phyloP scores from a whole-genome alignment of 2,113 vertebrate species.

The Orcinus orca region DNA sequence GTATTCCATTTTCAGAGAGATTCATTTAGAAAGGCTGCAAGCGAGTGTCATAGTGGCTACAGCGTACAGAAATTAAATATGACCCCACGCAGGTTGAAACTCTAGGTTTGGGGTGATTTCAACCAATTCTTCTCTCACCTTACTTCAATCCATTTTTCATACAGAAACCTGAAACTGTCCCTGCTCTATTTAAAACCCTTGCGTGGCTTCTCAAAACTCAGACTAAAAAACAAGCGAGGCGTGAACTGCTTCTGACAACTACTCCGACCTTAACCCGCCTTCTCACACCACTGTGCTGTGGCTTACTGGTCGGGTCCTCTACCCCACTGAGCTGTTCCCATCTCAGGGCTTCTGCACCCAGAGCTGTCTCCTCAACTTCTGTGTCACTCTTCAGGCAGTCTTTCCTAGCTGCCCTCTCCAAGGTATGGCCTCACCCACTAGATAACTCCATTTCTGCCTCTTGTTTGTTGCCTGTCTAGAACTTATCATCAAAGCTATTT shows the following conservation, averaged over 20 bases:
- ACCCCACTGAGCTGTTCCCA: not conserved
- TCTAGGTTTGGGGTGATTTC: not conserved
- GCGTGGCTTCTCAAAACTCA: not conserved
- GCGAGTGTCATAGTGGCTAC: not conserved
- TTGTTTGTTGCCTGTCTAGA: not conserved
- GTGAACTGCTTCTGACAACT: fast-evolving
- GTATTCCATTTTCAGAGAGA: not conserved
- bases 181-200: not conserved
- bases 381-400: not conserved
- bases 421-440: no score
- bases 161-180: not conserved
- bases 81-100: not conserved
- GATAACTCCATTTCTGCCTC: not conserved
- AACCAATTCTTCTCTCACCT: not conserved
- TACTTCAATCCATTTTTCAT: not conserved
- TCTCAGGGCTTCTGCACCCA: fast-evolving
- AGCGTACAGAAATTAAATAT: not conserved
- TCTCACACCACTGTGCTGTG: fast-evolving
- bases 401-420: not conserved
- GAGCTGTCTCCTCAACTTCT: not conserved
- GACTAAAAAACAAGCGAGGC: not conserved
- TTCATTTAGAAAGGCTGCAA: not conserved
- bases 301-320: fast-evolving
- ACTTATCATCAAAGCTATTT: not conserved
- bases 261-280: fast-evolving